Evolutionary conservation across 2,113 vertebrate genomes (phyloP).

Genomic region (Limanda limanda): DNA sequence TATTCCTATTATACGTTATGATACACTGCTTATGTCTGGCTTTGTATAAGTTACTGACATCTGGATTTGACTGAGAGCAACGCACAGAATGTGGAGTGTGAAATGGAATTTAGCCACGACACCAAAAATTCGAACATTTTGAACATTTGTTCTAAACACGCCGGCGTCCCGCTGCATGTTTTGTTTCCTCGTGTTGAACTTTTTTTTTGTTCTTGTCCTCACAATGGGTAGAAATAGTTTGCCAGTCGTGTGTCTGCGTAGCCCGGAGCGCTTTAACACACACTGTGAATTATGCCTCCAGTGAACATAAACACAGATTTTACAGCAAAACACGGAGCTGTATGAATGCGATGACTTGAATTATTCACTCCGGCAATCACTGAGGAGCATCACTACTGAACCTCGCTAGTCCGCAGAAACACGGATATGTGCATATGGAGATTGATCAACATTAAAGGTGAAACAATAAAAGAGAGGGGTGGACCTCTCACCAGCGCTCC

Average conservation of each 20-base stretch:
- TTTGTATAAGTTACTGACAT: slow-evolving; percentile 73
- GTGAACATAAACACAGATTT: slow-evolving; percentile 68
- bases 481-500: not conserved
- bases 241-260: slow-evolving; percentile 40
- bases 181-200: slow-evolving; percentile 21
- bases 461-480: slow-evolving; percentile 21
- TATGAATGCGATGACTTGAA: slow-evolving; percentile 33
- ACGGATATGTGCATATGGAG: slow-evolving; percentile 8
- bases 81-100: slow-evolving; percentile 40
- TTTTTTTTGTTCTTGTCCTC: slow-evolving; percentile 27
- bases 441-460: slow-evolving; percentile 32
- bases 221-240: slow-evolving; percentile 50
- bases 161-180: slow-evolving; percentile 16
- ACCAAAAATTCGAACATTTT: not conserved
- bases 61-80: slow-evolving; percentile 59
- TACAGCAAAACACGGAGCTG: slow-evolving; percentile 51
- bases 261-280: slow-evolving; percentile 61
- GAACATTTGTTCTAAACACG: slow-evolving; percentile 3
- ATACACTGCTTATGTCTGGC: slow-evolving; percentile 76
- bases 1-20: slow-evolving; percentile 80
- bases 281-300: slow-evolving; percentile 62
- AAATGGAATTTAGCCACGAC: slow-evolving; percentile 49
- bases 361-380: slow-evolving; percentile 26
- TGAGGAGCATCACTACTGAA: too few relatives aligned
- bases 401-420: too few relatives aligned